Base-by-base conservation (phyloP, 2,888 invertebrate species). In the Sphinx pinastri region DNA sequence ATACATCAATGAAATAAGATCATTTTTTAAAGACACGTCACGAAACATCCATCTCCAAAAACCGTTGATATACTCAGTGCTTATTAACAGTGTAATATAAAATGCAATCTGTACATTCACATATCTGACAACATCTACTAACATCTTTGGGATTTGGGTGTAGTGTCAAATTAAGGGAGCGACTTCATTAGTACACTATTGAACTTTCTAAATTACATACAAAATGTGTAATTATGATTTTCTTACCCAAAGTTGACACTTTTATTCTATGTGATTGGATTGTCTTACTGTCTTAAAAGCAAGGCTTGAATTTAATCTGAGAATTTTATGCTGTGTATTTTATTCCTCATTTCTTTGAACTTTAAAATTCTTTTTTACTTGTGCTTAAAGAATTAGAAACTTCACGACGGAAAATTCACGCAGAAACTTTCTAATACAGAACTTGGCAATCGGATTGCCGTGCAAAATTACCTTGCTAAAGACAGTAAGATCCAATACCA, bases 31-130 rank as follows among this genome's bases (percentile, higher is more conserved):
- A 38, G 38, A 25, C 57, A 25, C 57, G 0, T 19, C 19, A 57
- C 49, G 47, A 63, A 63, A 19, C 63, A n/a, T 45, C n/a, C 13
- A 49, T 63, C 19, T 47, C 55, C 14, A 58, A 58, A 19, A 12
- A 19, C 63, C 63, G 13, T 63, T 5, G 1, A 11, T 11, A 11
- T 55, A 49, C 6, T 63, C 11, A 45, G 63, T 63, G 63, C 63
- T 13, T 60, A 49, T 49, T 14, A 31, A 63, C 47, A 63, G 63
- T 63, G 63, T 49, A 49, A 49, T 63, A 25, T 25, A 57, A 57
- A 57, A 57, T 57, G 25, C 57, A 57, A 68, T 68, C 70, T 72
- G 63, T 71, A 78, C 77, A 76, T 75, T 74, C 68, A 74, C 58
- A 63, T 74, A 74, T 71, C 58, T 13, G 49, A 63, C 25, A 57